Evolutionary conservation across 2,113 vertebrate genomes (phyloP).

Genomic region (Cromileptes altivelis): DNA sequence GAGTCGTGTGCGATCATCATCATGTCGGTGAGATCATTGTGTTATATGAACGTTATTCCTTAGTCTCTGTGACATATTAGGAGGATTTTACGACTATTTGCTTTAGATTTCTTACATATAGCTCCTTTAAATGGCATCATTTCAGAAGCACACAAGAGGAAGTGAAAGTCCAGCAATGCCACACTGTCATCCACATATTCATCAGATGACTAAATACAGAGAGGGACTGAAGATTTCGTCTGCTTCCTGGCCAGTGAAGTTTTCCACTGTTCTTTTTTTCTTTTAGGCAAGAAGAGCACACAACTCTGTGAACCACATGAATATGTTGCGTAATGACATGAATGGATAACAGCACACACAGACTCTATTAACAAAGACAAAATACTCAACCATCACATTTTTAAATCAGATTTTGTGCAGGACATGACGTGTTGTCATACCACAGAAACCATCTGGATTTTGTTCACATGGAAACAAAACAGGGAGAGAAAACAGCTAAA

Average conservation of each 20-base stretch:
- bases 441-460: slow-evolving; percentile 22
- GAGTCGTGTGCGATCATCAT: too few relatives aligned
- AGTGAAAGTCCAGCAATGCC: slow-evolving; percentile 1
- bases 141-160: not conserved
- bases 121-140: not conserved
- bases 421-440: not conserved
- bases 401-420: not conserved
- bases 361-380: not conserved
- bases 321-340: not conserved
- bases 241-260: not conserved
- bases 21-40: too few relatives aligned
- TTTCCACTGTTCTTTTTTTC: slow-evolving; percentile 1
- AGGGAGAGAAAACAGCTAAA: not conserved
- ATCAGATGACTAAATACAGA: not conserved
- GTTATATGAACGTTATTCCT: too few relatives aligned
- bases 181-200: not conserved
- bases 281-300: not conserved
- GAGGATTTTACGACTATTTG: too few relatives aligned
- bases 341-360: not conserved
- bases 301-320: slow-evolving; percentile 2
- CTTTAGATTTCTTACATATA: too few relatives aligned
- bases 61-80: too few relatives aligned
- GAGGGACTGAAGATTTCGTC: not conserved
- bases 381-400: not conserved
- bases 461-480: slow-evolving; percentile 30